These are phyloP conservation scores for Diabrotica balteata DNA, from an alignment of 2,888 invertebrate genomes.

Conservation along the genomic window DNA sequence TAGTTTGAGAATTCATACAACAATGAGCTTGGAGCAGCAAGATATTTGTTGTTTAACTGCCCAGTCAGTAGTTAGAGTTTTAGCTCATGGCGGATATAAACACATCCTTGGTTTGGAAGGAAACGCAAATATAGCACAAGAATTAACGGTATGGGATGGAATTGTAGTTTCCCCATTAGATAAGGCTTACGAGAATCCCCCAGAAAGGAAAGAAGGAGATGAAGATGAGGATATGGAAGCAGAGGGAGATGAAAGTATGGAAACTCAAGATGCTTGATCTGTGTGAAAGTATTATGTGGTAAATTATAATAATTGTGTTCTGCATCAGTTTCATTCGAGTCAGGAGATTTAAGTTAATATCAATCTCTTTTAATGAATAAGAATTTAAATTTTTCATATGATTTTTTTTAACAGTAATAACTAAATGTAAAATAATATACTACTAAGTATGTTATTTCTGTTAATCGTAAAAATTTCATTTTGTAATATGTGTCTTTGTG, in stretches of 20 bases:
- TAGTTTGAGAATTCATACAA: conserved; percentile 87
- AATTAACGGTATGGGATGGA: conserved; percentile 97
- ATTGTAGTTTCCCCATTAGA: conserved; percentile 96
- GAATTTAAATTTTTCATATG: background rate
- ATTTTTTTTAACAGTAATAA: background rate
- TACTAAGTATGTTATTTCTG: no score
- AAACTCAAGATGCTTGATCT: conserved; percentile 56
- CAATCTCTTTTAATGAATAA: background rate
- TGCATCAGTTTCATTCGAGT: no score
- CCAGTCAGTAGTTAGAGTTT: conserved; percentile 88
- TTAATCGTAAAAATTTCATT: no score
- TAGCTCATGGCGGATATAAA: conserved; percentile 92
- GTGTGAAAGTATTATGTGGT: background rate
- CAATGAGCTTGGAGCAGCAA: conserved; percentile 89
- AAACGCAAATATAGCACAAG: conserved; percentile 67
- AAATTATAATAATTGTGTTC: background rate
- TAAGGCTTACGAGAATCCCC: conserved; percentile 86
- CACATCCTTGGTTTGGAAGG: conserved; percentile 80
- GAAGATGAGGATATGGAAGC: conserved; percentile 73
- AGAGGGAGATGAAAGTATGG: conserved; percentile 66
- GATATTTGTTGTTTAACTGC: conserved; percentile 94
- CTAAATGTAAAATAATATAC: background rate
- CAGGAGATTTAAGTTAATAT: no score
- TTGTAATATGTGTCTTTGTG: no score
- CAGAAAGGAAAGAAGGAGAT: conserved; percentile 77